A percentile compares a stretch with the other conserved stretches of the same genome.
Conservation (phyloP, 2,113 vertebrate genomes). For the Litocranius walleri region DNA sequence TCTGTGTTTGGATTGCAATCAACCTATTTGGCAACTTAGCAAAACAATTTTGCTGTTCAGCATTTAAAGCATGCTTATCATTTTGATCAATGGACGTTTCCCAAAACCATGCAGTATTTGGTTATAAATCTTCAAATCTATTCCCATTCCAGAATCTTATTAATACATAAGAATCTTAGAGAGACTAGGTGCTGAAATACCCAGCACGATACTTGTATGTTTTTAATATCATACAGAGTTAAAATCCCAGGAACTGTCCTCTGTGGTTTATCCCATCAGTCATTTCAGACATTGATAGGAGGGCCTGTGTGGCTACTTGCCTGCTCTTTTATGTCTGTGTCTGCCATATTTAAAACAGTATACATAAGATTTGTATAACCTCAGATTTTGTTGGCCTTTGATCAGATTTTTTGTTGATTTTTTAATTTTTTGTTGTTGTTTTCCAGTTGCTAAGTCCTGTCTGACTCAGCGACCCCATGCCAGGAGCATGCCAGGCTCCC, state of each 20-base stretch:
- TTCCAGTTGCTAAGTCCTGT: background rate
- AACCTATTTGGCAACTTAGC: background rate
- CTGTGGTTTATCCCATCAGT: background rate
- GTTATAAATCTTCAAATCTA: background rate
- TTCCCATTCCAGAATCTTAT: background rate
- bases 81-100: background rate
- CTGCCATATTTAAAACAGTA: background rate
- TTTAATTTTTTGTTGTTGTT: background rate
- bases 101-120: background rate
- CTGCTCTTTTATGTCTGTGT: background rate
- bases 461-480: background rate
- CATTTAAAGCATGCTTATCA: background rate
- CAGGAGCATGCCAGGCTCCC: background rate
- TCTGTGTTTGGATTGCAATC: background rate
- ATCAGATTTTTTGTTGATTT: slow-evolving; percentile 10
- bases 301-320: background rate
- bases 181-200: background rate
- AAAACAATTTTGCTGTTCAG: background rate
- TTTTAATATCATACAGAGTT: background rate
- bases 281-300: background rate
- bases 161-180: background rate
- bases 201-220: background rate
- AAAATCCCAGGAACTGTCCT: background rate
- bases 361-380: background rate
- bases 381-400: slow-evolving; percentile 22